Evolutionary conservation across 2,888 invertebrate genomes (phyloP).

Genomic region (Pandemis corylana): DNA sequence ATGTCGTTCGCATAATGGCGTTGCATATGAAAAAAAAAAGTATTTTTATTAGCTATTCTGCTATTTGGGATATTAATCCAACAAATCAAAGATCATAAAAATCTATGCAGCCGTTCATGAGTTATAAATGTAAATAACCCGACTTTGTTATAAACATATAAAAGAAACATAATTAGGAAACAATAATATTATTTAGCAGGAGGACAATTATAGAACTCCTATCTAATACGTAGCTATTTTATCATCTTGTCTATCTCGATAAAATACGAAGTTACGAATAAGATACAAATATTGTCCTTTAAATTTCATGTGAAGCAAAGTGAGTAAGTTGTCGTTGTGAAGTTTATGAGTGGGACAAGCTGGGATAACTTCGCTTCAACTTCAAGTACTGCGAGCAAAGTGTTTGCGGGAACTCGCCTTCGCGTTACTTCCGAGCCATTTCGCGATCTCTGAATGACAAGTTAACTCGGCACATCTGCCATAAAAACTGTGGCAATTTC

Average conservation of each 20-base stretch:
- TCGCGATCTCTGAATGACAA: conserved; percentile 71
- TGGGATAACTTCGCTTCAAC: conserved; percentile 66
- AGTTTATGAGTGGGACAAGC: conserved; percentile 70
- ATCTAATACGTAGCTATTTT: too few relatives aligned
- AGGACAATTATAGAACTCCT: too few relatives aligned
- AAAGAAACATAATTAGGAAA: too few relatives aligned
- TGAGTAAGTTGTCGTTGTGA: conserved; percentile 70
- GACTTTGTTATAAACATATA: not conserved
- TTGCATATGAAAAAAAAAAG: too few relatives aligned
- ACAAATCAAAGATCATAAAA: too few relatives aligned
- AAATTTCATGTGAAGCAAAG: conserved; percentile 64
- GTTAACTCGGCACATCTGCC: conserved; percentile 64
- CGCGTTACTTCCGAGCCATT: conserved; percentile 76
- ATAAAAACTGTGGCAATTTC: conserved; percentile 35
- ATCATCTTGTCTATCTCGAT: not conserved
- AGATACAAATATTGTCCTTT: conserved; percentile 46
- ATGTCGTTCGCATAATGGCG: too few relatives aligned
- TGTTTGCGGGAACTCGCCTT: conserved; percentile 70
- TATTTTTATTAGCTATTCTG: too few relatives aligned
- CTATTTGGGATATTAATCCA: too few relatives aligned
- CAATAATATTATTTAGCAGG: too few relatives aligned
- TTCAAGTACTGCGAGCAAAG: conserved; percentile 71
- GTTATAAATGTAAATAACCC: too few relatives aligned
- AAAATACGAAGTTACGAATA: not conserved
- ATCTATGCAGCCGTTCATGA: too few relatives aligned